Evolutionary conservation across 2,888 invertebrate genomes (phyloP).

Genomic region (Tipula confusa): DNA sequence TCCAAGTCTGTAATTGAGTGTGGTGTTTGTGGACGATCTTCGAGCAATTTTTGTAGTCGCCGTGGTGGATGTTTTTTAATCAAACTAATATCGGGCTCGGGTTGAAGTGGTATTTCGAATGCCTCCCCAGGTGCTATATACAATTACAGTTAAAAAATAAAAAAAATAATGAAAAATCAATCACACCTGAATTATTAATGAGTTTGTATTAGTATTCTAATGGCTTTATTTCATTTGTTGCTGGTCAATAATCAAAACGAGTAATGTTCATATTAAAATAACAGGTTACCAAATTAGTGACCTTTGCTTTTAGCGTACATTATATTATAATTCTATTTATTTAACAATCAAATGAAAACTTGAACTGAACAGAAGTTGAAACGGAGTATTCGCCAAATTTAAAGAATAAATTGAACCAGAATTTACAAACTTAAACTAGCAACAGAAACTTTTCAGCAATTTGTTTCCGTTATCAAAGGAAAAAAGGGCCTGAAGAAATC

Average conservation of each 20-base stretch:
- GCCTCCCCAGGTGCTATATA: conserved; percentile 53
- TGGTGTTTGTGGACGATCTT: conserved; percentile 54
- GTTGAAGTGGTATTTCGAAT: conserved; percentile 58
- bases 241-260: background rate
- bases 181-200: background rate
- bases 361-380: too few relatives aligned
- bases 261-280: background rate
- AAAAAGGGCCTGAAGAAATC: too few relatives aligned
- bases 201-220: background rate
- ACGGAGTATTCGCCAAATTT: too few relatives aligned
- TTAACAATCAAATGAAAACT: too few relatives aligned
- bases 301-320: too few relatives aligned
- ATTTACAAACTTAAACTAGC: too few relatives aligned
- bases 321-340: too few relatives aligned
- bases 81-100: conserved; percentile 47
- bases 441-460: too few relatives aligned
- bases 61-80: conserved; percentile 62
- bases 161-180: background rate
- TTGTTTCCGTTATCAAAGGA: too few relatives aligned
- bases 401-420: too few relatives aligned
- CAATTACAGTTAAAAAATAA: background rate
- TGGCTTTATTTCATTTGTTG: background rate
- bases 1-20: conserved; percentile 61
- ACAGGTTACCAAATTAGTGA: too few relatives aligned
- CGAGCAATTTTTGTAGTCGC: conserved; percentile 62